Conservation (phyloP, 2,797 vertebrate genomes). For the Pelobates cultripes region DNA sequence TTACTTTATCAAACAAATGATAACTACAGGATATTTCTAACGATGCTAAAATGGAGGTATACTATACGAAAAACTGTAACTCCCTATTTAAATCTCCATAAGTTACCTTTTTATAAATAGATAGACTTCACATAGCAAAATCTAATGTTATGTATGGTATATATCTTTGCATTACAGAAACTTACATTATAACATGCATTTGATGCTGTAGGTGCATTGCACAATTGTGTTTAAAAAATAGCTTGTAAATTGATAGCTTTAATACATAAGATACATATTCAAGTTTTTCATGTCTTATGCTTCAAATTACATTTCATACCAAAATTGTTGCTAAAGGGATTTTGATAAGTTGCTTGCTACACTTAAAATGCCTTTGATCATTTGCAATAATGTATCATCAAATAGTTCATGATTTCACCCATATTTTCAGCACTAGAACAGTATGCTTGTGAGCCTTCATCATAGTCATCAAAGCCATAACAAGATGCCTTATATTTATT, state of each 20-base stretch:
- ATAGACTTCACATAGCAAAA: no score
- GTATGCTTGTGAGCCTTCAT: constrained; percentile 4
- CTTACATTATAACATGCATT: not conserved
- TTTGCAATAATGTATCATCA: constrained; percentile 14
- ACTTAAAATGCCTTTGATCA: constrained; percentile 21
- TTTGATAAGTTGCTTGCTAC: not conserved
- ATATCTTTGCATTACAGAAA: not conserved
- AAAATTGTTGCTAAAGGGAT: constrained; percentile 1
- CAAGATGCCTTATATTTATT: not conserved
- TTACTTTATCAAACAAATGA: no score
- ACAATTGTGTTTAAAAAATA: not conserved
- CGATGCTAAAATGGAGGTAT: no score
- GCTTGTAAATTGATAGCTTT: not conserved
- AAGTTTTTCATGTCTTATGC: not conserved
- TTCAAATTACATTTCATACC: constrained; percentile 2
- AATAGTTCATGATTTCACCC: constrained; percentile 10
- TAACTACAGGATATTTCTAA: no score
- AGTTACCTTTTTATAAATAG: no score
- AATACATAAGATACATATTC: not conserved
- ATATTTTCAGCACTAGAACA: not conserved
- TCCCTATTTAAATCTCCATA: no score
- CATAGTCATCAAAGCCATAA: not conserved
- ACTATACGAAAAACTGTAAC: no score
- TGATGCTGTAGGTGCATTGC: not conserved
- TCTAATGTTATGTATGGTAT: not conserved